Percentiles rank a stretch among this genome's conserved stretches.
Evolutionary conservation across 2,113 vertebrate genomes (phyloP).

Genomic region (Lophius piscatorius): DNA sequence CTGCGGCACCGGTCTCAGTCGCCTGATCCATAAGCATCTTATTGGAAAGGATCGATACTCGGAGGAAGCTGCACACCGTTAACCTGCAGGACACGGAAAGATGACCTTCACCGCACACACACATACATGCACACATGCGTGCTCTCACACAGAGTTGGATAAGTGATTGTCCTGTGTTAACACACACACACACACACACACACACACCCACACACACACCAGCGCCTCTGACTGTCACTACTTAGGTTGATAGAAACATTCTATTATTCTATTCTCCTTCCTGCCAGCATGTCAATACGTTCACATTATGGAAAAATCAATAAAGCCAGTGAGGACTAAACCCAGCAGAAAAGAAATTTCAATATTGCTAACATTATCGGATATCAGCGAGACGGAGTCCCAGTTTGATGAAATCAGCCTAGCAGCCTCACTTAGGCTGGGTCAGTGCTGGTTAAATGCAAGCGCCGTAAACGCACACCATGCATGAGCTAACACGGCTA

Average conservation of each 20-base stretch:
- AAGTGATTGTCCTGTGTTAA: neutral
- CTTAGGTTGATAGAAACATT: neutral
- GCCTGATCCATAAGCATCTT: slow-evolving; percentile 18
- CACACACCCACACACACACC: slow-evolving; percentile 4
- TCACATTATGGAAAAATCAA: no score
- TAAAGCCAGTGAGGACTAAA: no score
- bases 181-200: slow-evolving; percentile 2
- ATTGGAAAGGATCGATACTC: slow-evolving; percentile 10
- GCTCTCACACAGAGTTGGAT: neutral
- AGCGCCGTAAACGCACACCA: no score
- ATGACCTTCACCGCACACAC: slow-evolving; percentile 10
- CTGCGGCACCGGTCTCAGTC: neutral
- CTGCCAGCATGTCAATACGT: neutral
- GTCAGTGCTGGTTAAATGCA: no score
- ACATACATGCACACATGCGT: neutral
- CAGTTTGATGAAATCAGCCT: no score
- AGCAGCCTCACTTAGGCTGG: no score
- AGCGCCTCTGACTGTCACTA: neutral
- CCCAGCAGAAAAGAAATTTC: no score
- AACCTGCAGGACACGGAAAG: slow-evolving; percentile 17
- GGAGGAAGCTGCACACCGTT: slow-evolving; percentile 6
- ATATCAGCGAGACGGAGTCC: no score
- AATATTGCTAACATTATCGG: no score
- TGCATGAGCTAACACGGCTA: no score
- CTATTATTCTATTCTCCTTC: neutral